Base-by-base conservation (phyloP, 2,888 invertebrate species). In the Myopa tessellatipennis region DNA sequence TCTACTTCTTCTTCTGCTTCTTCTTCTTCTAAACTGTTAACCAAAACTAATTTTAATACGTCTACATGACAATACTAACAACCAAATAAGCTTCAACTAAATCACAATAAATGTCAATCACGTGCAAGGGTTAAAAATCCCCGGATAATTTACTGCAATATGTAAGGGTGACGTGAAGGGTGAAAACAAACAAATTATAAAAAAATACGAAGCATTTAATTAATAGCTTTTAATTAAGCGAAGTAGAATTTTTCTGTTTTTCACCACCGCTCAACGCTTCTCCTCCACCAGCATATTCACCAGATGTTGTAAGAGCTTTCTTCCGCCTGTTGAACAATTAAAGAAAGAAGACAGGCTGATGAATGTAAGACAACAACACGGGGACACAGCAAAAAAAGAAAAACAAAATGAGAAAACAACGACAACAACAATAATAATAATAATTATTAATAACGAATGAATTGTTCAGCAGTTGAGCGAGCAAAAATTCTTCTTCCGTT, bases 371-470 rank as follows among this genome's bases (percentile, higher is more conserved):
- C 74, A 80, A 79, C 75, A 73, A 77, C 68, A 71, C 79, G 77
- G 77, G 77, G 74, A 77, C 78, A 79, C 79, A 78, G 73, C 55
- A 76, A 73, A 77, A 79, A 63, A 76, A 77, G 58, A 77, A 80
- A 68, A 79, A 82, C 78, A 83, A 82, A 80, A 76, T 68, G 78
- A 76, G 77, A 74, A 50, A 72, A 76, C 73, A 79, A 80, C 76
- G 80, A 79, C 79, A 79, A 79, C 77, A 76, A 77, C 65, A 78
- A 81, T 69, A 79, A 81, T 78, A 83, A 82, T 82, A 86, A 86
- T 81, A 83, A 86, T 83, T 85, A 86, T 86, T 86, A 87, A 87
- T 85, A 84, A 85, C 87, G 86, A 87, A 80, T 82, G 82, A 82
- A 82, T 82, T 81, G 82, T 80, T 81, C 76, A 80, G 82, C 82